Evolutionary conservation across 2,888 invertebrate species (phyloP).

Genomic region (Nowickia ferox): DNA sequence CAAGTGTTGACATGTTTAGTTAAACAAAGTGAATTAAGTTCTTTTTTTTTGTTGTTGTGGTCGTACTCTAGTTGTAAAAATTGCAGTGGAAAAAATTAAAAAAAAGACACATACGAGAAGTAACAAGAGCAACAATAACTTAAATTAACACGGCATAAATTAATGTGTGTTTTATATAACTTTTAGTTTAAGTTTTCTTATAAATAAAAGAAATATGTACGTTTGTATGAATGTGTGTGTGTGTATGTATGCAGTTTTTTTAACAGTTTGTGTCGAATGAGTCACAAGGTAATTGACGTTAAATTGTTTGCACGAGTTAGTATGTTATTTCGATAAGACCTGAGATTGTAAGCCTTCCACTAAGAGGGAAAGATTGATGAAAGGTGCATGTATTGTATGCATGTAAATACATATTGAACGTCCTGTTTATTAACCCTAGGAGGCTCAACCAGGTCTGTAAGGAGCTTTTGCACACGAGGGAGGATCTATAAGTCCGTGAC

Average conservation of each 20-base stretch:
- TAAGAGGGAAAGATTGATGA: neutral
- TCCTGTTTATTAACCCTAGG: neutral
- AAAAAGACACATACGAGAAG: conserved; percentile 3
- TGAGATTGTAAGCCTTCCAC: neutral
- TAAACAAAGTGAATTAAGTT: conserved; percentile 71
- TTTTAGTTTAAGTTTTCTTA: conserved; percentile 29
- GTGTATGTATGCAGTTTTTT: neutral
- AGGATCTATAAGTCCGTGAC: too few species aligned
- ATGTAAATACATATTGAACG: neutral
- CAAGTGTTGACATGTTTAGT: conserved; percentile 72
- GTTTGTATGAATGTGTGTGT: too few species aligned
- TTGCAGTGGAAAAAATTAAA: conserved; percentile 18
- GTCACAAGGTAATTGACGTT: conserved; percentile 56
- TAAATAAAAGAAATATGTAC: neutral
- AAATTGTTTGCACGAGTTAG: conserved; percentile 14
- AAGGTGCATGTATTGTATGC: neutral
- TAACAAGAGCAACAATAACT: conserved; percentile 57
- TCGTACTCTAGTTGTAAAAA: conserved; percentile 41
- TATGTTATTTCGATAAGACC: neutral
- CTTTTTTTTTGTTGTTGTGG: conserved; percentile 36
- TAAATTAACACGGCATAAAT: conserved; percentile 72
- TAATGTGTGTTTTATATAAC: conserved; percentile 58
- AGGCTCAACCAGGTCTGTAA: too few species aligned
- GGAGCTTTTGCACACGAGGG: too few species aligned
- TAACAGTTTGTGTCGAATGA: conserved; percentile 46